phyloP scores from a whole-genome alignment of 2,113 vertebrate species.

The Dasyornis broadbenti region DNA sequence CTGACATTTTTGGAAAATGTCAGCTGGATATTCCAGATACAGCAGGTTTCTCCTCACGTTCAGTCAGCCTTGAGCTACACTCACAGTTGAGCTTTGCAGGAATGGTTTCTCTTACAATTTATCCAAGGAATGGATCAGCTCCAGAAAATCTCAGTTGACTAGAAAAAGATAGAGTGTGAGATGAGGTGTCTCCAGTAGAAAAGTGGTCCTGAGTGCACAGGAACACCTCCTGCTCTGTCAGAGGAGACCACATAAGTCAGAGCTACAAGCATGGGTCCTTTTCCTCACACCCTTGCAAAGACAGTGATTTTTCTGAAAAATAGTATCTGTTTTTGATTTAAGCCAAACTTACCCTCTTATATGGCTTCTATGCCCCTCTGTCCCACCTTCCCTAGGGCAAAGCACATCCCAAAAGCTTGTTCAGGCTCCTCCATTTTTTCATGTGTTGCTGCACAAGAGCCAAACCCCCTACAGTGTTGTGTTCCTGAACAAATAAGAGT shows the following conservation, averaged over 20 bases:
- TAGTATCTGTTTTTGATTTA: not conserved
- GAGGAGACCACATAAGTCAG: fast-evolving
- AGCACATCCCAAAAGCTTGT: not conserved
- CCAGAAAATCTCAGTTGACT: not conserved
- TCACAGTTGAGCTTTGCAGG: not conserved
- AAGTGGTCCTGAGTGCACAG: not conserved
- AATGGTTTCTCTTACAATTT: not conserved
- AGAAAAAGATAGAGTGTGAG: not conserved
- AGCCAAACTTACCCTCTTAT: not conserved
- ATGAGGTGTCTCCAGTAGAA: not conserved
- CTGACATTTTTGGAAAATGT: not conserved
- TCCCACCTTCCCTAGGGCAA: not conserved
- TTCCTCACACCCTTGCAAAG: not conserved
- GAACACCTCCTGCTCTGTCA: fast-evolving
- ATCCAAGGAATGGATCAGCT: not conserved
- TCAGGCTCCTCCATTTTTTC: not conserved
- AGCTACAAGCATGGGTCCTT: not conserved
- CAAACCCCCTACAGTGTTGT: not conserved
- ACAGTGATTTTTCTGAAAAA: not conserved
- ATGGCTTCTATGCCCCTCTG: not conserved
- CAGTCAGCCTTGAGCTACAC: not conserved
- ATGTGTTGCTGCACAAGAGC: not conserved
- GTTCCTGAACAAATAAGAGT: not conserved
- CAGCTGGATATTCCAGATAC: not conserved
- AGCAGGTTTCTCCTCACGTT: not conserved